A percentile compares a stretch with the other conserved stretches of the same genome.
These are phyloP conservation scores for Eupristina koningsbergeri DNA, from an alignment of 1,140 invertebrate genomes.

Conservation along the genomic window DNA sequence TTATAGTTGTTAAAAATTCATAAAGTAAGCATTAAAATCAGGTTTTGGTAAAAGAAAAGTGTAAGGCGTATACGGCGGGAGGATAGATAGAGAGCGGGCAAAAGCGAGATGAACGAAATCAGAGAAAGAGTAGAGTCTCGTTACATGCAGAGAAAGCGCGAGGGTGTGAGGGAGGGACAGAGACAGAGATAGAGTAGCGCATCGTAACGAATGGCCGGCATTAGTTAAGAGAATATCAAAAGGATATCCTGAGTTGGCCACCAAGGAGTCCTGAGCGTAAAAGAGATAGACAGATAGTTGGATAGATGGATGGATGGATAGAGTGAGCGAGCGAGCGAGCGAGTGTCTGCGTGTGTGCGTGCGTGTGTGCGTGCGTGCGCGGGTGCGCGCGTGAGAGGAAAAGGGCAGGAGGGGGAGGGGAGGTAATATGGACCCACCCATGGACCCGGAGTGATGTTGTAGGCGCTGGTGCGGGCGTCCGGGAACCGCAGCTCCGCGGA, in stretches of 20 bases:
- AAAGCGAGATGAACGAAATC: background rate
- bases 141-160: conserved; percentile 38
- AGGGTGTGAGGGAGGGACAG: background rate
- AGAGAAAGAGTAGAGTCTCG: conserved; percentile 45
- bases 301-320: background rate
- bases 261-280: conserved; percentile 60
- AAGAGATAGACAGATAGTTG: background rate
- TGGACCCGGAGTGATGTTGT: conserved; percentile 56
- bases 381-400: too few relatives aligned
- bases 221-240: conserved; percentile 75
- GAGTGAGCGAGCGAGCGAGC: background rate
- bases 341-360: too few relatives aligned
- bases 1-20: background rate
- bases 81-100: background rate
- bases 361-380: too few relatives aligned
- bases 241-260: conserved; percentile 71
- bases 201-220: conserved; percentile 72
- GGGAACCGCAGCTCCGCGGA: conserved; percentile 65
- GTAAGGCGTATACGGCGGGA: background rate
- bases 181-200: conserved; percentile 33
- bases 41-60: conserved; percentile 16
- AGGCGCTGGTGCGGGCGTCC: conserved; percentile 61
- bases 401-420: background rate
- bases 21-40: background rate
- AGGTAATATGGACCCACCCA: conserved; percentile 67